These are phyloP conservation scores for Alloscopus bannaensis DNA, from an alignment of 2,888 invertebrate species.

Conservation along the genomic window DNA sequence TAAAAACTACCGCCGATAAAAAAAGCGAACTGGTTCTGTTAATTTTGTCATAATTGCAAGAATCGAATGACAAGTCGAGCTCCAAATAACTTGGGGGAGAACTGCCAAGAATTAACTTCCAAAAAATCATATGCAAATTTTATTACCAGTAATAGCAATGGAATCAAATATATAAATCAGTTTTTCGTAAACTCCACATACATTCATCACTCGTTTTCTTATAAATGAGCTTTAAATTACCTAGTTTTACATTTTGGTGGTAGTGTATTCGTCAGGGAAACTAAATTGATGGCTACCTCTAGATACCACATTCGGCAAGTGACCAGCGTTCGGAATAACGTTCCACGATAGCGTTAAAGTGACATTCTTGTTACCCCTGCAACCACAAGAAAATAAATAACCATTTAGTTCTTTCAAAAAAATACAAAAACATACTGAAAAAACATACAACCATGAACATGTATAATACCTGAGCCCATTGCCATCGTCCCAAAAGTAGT, in stretches of 20 bases:
- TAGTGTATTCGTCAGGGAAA: constrained; percentile 93
- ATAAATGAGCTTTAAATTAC: constrained; percentile 47
- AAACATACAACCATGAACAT: not conserved
- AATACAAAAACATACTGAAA: not conserved
- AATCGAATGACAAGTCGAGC: no score
- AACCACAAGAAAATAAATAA: constrained; percentile 74
- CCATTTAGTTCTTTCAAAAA: no score
- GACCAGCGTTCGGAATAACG: constrained; percentile 98
- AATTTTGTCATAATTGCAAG: no score
- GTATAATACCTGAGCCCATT: constrained; percentile 90
- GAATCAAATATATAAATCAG: constrained; percentile 24
- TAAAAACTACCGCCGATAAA: no score
- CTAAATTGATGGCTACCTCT: constrained; percentile 89
- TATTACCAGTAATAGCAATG: constrained; percentile 14
- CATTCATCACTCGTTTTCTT: constrained; percentile 11
- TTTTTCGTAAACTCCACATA: constrained; percentile 5
- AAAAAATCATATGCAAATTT: constrained; percentile 24
- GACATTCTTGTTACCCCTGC: constrained; percentile 93
- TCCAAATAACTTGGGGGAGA: no score
- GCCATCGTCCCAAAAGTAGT: constrained; percentile 99
- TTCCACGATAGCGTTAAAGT: constrained; percentile 98
- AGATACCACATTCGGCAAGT: constrained; percentile 91
- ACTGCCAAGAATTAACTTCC: no score
- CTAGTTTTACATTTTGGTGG: constrained; percentile 78
- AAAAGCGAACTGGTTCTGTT: no score